Evolutionary conservation across 2,888 invertebrate genomes (phyloP).

Genomic region (Tridacna crocea): DNA sequence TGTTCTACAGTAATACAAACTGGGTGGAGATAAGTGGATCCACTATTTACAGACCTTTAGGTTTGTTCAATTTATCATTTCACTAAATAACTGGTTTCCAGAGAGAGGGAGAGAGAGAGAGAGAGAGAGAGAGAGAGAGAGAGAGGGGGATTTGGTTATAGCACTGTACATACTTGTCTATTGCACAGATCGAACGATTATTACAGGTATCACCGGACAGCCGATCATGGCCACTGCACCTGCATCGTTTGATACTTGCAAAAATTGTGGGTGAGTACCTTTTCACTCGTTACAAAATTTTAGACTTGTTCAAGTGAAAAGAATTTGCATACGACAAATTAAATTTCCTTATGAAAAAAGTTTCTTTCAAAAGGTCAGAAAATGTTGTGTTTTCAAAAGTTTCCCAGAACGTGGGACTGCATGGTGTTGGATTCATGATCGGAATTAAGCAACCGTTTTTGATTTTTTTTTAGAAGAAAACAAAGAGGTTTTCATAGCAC

Average conservation of each 20-base stretch:
- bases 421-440: no score
- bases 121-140: neutral
- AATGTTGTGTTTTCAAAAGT: no score
- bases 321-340: neutral
- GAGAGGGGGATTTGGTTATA: neutral
- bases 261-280: slow-evolving; percentile 65
- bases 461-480: no score
- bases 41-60: slow-evolving; percentile 62
- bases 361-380: no score
- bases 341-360: neutral
- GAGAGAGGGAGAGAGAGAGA: neutral
- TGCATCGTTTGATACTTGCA: slow-evolving; percentile 62
- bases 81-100: neutral
- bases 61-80: slow-evolving; percentile 38
- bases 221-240: slow-evolving; percentile 60
- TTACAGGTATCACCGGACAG: slow-evolving; percentile 63
- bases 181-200: neutral
- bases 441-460: no score
- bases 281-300: neutral
- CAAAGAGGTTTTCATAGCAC: no score
- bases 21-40: slow-evolving; percentile 68
- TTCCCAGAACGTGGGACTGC: no score
- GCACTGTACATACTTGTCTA: neutral
- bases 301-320: no score
- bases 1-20: slow-evolving; percentile 76